These are phyloP conservation scores for Amphibalanus amphitrite DNA, from an alignment of 1,140 invertebrate species.

Conservation along the genomic window DNA sequence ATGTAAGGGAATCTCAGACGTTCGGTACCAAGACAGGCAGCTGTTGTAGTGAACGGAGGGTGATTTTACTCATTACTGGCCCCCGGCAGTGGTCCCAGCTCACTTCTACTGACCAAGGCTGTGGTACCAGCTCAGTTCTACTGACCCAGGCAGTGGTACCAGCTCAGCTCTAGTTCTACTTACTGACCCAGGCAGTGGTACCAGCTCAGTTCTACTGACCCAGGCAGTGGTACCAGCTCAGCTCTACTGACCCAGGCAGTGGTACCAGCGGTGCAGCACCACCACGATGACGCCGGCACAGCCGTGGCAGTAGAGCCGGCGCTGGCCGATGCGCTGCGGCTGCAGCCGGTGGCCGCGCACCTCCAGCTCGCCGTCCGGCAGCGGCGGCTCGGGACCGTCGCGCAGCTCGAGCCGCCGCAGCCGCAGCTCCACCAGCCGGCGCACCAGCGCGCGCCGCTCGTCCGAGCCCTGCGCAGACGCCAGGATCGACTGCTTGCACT, in stretches of 20 bases:
- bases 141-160: slow-evolving; percentile 12
- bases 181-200: slow-evolving; percentile 10
- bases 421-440: slow-evolving; percentile 63
- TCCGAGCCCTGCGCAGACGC: slow-evolving; percentile 52
- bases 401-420: slow-evolving; percentile 43
- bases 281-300: slow-evolving; percentile 15
- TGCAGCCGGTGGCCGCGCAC: slow-evolving; percentile 11
- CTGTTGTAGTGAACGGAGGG: too few relatives aligned
- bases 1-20: too few relatives aligned
- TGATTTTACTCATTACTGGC: too few relatives aligned
- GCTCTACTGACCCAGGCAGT: slow-evolving; percentile 11
- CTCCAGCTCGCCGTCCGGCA: slow-evolving; percentile 10
- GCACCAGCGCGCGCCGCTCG: slow-evolving; percentile 62
- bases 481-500: slow-evolving; percentile 57
- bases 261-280: slow-evolving; percentile 13
- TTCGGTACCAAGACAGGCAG: too few relatives aligned
- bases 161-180: slow-evolving; percentile 9
- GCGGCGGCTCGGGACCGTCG: slow-evolving; percentile 10
- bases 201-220: slow-evolving; percentile 16
- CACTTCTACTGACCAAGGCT: too few relatives aligned
- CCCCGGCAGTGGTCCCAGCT: too few relatives aligned
- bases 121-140: background rate
- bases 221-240: slow-evolving; percentile 12
- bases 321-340: slow-evolving; percentile 11
- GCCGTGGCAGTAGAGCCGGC: slow-evolving; percentile 13